phyloP scores from a whole-genome alignment of 2,797 vertebrate species.

The Sandelia bainsii region DNA sequence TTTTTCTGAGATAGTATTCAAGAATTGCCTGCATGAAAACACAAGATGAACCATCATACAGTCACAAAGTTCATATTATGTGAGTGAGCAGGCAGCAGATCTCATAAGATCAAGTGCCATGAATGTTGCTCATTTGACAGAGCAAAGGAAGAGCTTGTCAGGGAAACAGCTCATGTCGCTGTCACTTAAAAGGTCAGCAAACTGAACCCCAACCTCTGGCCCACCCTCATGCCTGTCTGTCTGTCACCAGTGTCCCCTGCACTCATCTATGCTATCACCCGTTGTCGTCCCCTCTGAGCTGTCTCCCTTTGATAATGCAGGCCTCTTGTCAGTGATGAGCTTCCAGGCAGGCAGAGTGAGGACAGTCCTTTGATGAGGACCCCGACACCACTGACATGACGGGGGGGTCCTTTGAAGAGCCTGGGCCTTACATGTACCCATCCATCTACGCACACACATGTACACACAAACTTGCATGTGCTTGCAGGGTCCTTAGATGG shows the following conservation, averaged over 20 bases:
- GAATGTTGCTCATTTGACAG: slow-evolving; percentile 67
- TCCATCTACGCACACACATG: slow-evolving; percentile 25
- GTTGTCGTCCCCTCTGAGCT: slow-evolving; percentile 59
- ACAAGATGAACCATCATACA: slow-evolving; percentile 19
- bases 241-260: slow-evolving; percentile 69
- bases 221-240: slow-evolving; percentile 66
- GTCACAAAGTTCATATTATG: slow-evolving; percentile 64
- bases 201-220: slow-evolving; percentile 66
- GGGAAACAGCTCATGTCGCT: slow-evolving; percentile 80
- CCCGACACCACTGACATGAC: slow-evolving; percentile 69
- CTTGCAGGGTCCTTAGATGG: slow-evolving; percentile 55
- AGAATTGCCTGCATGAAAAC: slow-evolving; percentile 16
- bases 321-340: slow-evolving; percentile 72
- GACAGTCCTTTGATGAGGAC: slow-evolving; percentile 83
- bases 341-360: slow-evolving; percentile 76
- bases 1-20: slow-evolving; percentile 14
- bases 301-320: slow-evolving; percentile 75
- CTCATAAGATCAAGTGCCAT: slow-evolving; percentile 58
- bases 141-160: slow-evolving; percentile 82
- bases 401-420: slow-evolving; percentile 71
- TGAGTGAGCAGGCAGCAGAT: slow-evolving; percentile 56
- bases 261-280: slow-evolving; percentile 59
- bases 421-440: slow-evolving; percentile 57
- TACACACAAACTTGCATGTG: slow-evolving; percentile 27
- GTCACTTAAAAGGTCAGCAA: slow-evolving; percentile 80